Percentiles rank a stretch among this genome's conserved stretches.
Conservation (phyloP, 92 coral and sea anemone species). For the Porites lobata region DNA sequence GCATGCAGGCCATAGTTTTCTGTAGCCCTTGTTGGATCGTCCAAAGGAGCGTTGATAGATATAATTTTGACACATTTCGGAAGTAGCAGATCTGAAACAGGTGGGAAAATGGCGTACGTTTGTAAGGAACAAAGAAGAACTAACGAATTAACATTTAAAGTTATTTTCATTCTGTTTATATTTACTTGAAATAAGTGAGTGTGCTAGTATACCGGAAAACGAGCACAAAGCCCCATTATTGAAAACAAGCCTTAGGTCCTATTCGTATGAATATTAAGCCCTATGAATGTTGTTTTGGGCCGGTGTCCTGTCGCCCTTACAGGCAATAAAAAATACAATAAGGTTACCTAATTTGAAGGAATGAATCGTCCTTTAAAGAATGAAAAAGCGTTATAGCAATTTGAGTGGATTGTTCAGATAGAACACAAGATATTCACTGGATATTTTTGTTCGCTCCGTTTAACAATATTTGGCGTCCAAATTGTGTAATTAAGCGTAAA, state of each 20-base stretch:
- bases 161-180: background rate
- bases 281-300: background rate
- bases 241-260: too few species aligned
- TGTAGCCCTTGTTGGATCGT: constrained; percentile 53
- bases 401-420: too few species aligned
- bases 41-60: constrained; percentile 71
- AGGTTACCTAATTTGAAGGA: background rate
- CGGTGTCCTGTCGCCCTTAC: background rate
- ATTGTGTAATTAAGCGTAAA: constrained; percentile 7
- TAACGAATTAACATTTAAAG: background rate
- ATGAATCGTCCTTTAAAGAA: background rate
- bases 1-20: constrained; percentile 76
- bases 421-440: background rate
- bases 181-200: too few species aligned
- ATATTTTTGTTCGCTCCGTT: background rate
- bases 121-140: too few species aligned
- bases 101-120: constrained; percentile 1
- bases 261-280: too few species aligned
- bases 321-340: constrained; percentile 2
- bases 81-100: constrained; percentile 38
- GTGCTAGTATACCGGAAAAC: too few species aligned
- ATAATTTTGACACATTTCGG: constrained; percentile 72
- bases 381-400: background rate
- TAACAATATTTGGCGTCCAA: background rate
- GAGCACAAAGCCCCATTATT: too few species aligned